Evolutionary conservation across 2,888 invertebrate genomes (phyloP).

Genomic region (Pecten maximus): DNA sequence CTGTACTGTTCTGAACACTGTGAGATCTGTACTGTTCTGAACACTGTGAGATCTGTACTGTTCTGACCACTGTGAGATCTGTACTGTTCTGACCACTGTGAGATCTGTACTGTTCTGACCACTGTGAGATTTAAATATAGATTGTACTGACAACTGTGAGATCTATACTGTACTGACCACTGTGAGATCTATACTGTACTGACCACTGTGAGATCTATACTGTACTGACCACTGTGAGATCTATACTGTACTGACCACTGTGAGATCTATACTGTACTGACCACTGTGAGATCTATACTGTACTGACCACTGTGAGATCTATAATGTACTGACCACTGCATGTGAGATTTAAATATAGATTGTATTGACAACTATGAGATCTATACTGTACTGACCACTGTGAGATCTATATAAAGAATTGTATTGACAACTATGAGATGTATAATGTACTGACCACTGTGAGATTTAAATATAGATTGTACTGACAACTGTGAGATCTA

Average conservation of each 20-base stretch:
- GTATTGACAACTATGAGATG: neutral
- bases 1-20: too few species aligned
- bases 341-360: too few species aligned
- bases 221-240: too few species aligned
- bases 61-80: too few species aligned
- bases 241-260: too few species aligned
- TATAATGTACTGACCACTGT: neutral
- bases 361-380: neutral
- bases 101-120: neutral
- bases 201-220: neutral
- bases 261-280: too few species aligned
- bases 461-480: too few species aligned
- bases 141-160: neutral
- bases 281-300: too few species aligned
- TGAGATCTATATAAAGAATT: neutral
- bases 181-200: too few species aligned
- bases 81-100: too few species aligned
- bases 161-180: neutral
- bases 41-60: too few species aligned
- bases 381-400: neutral
- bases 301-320: neutral
- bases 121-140: neutral
- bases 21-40: too few species aligned
- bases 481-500: neutral
- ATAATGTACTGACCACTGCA: neutral